phyloP scores from a whole-genome alignment of 2,113 vertebrate genomes.

The Syngnathus typhle region DNA sequence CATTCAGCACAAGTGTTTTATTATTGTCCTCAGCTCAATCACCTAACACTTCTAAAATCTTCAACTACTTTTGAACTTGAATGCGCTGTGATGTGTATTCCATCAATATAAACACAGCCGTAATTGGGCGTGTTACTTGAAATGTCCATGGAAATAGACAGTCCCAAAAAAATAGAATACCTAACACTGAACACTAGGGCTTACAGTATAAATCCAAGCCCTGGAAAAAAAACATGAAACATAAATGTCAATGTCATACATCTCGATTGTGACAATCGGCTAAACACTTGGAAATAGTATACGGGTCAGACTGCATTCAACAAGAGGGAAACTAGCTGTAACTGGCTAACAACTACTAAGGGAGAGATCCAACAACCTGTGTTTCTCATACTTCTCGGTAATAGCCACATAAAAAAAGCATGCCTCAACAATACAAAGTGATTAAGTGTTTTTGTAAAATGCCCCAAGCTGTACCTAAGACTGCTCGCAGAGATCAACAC shows the following conservation, averaged over 20 bases:
- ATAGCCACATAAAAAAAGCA: slow-evolving; percentile 19
- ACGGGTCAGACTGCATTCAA: slow-evolving; percentile 1
- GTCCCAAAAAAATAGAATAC: not conserved
- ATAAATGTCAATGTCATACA: slow-evolving; percentile 21
- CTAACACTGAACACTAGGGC: not conserved
- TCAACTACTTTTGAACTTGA: not conserved
- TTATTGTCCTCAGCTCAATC: not conserved
- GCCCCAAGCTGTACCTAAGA: slow-evolving; percentile 19
- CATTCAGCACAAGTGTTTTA: not conserved
- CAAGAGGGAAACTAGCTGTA: slow-evolving; percentile 1
- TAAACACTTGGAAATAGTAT: slow-evolving; percentile 10
- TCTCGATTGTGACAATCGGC: slow-evolving; percentile 17
- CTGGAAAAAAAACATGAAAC: slow-evolving; percentile 29
- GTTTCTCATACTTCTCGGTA: slow-evolving; percentile 11
- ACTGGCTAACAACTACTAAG: not conserved
- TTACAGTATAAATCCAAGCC: not conserved
- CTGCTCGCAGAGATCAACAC: slow-evolving; percentile 15
- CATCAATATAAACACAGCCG: not conserved
- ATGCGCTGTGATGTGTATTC: not conserved
- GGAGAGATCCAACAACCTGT: not conserved
- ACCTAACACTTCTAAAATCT: not conserved
- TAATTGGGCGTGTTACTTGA: not conserved
- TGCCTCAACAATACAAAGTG: slow-evolving; percentile 14
- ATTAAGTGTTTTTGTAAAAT: slow-evolving; percentile 15
- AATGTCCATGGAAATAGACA: not conserved